Base-by-base conservation (phyloP, 2,888 invertebrate species). In the Lordiphosa fenestrarum region DNA sequence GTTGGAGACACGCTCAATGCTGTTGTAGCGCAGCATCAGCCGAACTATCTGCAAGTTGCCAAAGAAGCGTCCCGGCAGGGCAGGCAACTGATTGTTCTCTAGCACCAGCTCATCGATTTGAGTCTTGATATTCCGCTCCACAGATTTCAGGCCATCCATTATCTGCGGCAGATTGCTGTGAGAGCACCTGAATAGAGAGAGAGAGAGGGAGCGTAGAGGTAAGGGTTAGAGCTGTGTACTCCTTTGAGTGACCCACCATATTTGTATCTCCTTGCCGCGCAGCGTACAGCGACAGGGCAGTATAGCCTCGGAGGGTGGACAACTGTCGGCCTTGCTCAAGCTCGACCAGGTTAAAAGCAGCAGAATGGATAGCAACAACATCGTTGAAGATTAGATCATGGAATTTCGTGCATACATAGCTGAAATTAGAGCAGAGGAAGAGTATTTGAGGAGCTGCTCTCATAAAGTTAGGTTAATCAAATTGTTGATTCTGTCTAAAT, bases 61-160 rank as follows among this genome's bases (percentile, higher is more conserved):
- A 86, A 96, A 96, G 55, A 94, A 92, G 70, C 94, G 93, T 5
- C 95, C 96, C 0, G 96, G 95, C n/a, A 96, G 84, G 0, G 96
- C 94, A 7, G 96, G 95, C 44, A 96, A 90, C 82, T 94, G 94
- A 88, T 96, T 96, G 84, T 95, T 96, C 90, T 96, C 96, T 72
- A 96, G 91, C 68, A 96, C 96, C 51, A 96, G 88, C 87, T 96
- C 96, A 88, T 96, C 96, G 73, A 96, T 93, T 4, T 95, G 93
- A 50, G 92, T 92, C 63, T 91, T 91, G 49, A 95, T 90, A 61
- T 91, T 91, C 48, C 93, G 92, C 48, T 88, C 89, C 35, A 95
- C 91, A 39, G 93, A 92, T 75, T 94, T 93, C 7, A 96, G 89
- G 6, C 95, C 95, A 82, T 93, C 94, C 69, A 94, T 89, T 12